A percentile compares a stretch with the other conserved stretches of the same genome.
These are phyloP conservation scores for Drosophila paramelanica DNA, from an alignment of 2,888 invertebrate genomes.

Conservation along the genomic window DNA sequence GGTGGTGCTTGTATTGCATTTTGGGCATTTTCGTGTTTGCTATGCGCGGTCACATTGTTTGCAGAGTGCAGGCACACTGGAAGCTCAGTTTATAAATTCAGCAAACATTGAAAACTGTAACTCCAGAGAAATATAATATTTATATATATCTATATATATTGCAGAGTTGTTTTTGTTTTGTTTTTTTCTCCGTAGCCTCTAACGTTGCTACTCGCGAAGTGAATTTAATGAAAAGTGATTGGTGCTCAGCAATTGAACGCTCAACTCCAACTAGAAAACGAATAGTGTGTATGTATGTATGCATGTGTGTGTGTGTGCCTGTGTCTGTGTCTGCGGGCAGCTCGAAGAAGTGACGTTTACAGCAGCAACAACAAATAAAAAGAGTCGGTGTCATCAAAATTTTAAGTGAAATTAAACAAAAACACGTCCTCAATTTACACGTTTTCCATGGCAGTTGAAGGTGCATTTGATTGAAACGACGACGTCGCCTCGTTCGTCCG, in stretches of 20 bases:
- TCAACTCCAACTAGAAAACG: constrained; percentile 41
- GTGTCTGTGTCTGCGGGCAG: constrained; percentile 48
- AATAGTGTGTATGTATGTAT: constrained; percentile 25
- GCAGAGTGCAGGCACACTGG: constrained; percentile 51
- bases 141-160: constrained; percentile 5
- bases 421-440: constrained; percentile 11
- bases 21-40: constrained; percentile 3
- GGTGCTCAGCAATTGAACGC: constrained; percentile 27
- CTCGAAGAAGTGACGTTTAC: constrained; percentile 72
- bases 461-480: constrained; percentile 42
- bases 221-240: constrained; percentile 25
- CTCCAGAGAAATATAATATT: constrained; percentile 32
- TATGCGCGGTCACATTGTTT: constrained; percentile 30
- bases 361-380: constrained; percentile 31
- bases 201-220: constrained; percentile 19
- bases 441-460: constrained; percentile 42
- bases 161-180: constrained; percentile 50
- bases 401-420: constrained; percentile 55
- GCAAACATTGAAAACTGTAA: constrained; percentile 50
- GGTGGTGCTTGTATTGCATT: not conserved
- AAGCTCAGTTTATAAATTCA: constrained; percentile 60
- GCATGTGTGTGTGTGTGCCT: constrained; percentile 23
- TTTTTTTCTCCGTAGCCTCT: constrained; percentile 37
- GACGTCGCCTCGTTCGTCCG: constrained; percentile 45
- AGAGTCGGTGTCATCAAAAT: constrained; percentile 64